phyloP scores from a whole-genome alignment of 2,888 invertebrate species.

The Rhagophthalmus giganteus region DNA sequence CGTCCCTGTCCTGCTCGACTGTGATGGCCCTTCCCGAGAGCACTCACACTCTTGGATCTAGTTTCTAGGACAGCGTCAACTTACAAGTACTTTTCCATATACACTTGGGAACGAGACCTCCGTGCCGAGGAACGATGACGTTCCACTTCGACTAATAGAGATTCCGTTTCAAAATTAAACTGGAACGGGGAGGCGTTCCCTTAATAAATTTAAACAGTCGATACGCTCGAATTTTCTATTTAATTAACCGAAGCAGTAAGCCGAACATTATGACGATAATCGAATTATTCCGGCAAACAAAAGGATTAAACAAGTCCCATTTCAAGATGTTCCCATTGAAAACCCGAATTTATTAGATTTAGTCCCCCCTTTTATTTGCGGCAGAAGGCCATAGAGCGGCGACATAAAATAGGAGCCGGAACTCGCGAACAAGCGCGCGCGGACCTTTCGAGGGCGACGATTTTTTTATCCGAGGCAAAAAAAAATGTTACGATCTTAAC shows the following conservation, averaged over 20 bases:
- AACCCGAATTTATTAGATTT: slow-evolving; percentile 2
- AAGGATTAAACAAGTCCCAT: background rate
- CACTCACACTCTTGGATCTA: slow-evolving; percentile 17
- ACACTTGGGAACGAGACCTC: slow-evolving; percentile 20
- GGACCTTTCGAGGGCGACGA: background rate
- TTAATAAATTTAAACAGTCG: background rate
- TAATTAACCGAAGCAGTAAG: background rate
- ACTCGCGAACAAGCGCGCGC: background rate
- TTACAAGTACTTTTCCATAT: slow-evolving; percentile 22
- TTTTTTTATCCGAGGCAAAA: slow-evolving; percentile 2
- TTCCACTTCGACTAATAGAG: slow-evolving; percentile 20
- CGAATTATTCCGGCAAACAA: background rate
- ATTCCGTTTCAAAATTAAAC: too few relatives aligned
- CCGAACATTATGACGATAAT: background rate
- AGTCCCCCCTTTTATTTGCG: slow-evolving; percentile 1
- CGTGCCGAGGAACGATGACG: slow-evolving; percentile 12
- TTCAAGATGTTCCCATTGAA: slow-evolving; percentile 1
- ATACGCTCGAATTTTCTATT: background rate
- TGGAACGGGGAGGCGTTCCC: too few relatives aligned
- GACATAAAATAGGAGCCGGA: slow-evolving; percentile 1
- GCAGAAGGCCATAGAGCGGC: background rate
- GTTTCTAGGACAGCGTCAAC: slow-evolving; percentile 28
- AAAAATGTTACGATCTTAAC: slow-evolving; percentile 19
- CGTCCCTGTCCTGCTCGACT: background rate
- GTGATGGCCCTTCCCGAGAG: slow-evolving; percentile 19